Percentiles rank a stretch among this genome's conserved stretches.
These are phyloP conservation scores for Bubo scandiacus DNA, from an alignment of 2,113 vertebrate species.

Conservation along the genomic window DNA sequence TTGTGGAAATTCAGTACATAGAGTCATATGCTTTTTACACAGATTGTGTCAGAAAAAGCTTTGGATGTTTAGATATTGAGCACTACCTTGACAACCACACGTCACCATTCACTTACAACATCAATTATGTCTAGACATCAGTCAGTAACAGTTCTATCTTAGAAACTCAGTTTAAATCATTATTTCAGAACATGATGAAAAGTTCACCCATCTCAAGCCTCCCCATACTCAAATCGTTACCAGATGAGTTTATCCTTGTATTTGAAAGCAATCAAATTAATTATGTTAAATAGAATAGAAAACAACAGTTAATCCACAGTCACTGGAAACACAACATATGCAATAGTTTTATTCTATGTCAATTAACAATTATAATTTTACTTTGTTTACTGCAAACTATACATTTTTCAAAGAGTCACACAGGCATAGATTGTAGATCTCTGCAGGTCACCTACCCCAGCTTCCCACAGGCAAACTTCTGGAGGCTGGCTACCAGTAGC, in stretches of 20 bases:
- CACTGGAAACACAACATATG: not conserved
- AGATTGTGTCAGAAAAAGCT: not conserved
- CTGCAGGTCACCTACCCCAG: not conserved
- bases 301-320: not conserved
- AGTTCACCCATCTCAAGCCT: not conserved
- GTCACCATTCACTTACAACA: not conserved
- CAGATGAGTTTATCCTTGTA: not conserved
- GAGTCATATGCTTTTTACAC: not conserved
- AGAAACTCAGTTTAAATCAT: not conserved
- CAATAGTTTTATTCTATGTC: not conserved
- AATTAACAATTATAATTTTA: not conserved
- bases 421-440: not conserved
- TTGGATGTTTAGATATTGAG: not conserved
- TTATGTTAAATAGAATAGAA: not conserved
- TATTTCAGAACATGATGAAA: not conserved
- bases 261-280: slow-evolving; percentile 33
- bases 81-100: not conserved
- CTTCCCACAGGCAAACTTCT: not conserved
- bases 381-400: not conserved
- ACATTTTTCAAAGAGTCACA: not conserved
- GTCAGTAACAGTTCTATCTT: not conserved
- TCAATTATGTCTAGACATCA: not conserved
- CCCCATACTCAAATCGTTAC: not conserved
- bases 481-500: not conserved
- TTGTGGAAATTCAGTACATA: not conserved